Evolutionary conservation across 2,888 invertebrate species (phyloP).

Genomic region (Nymphalis polychloros): DNA sequence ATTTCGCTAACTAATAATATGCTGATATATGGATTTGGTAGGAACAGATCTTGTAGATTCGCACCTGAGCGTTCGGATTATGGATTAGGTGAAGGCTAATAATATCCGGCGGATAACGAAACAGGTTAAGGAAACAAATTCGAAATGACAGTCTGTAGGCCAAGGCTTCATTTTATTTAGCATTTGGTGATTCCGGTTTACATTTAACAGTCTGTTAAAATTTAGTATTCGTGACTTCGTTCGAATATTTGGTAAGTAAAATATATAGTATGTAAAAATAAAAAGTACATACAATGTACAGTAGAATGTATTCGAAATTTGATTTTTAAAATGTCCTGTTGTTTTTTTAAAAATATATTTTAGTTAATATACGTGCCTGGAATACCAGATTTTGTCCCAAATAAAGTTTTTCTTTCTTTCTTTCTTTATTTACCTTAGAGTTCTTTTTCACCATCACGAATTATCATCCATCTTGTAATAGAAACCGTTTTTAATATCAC

Average conservation of each 20-base stretch:
- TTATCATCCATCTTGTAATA: not conserved
- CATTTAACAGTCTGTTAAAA: not conserved
- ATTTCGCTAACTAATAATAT: conserved; percentile 48
- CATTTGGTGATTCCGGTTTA: not conserved
- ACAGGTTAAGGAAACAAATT: conserved; percentile 7
- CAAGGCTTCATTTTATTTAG: not conserved
- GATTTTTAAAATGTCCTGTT: too few relatives aligned
- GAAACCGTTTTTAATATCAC: conserved; percentile 5
- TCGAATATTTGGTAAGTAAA: not conserved
- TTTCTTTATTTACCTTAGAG: too few relatives aligned
- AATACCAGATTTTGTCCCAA: too few relatives aligned
- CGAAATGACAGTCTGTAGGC: not conserved
- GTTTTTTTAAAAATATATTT: too few relatives aligned
- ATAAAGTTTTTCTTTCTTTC: too few relatives aligned
- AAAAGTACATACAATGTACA: too few relatives aligned
- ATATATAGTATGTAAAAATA: too few relatives aligned
- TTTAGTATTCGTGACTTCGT: not conserved
- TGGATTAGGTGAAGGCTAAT: conserved; percentile 1
- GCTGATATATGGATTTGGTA: conserved; percentile 35
- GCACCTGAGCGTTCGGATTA: conserved; percentile 11
- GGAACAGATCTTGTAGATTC: conserved; percentile 20
- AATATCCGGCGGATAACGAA: conserved; percentile 3
- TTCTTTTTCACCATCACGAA: too few relatives aligned
- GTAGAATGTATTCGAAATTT: too few relatives aligned
- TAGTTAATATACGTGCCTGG: too few relatives aligned